Evolutionary conservation across 1,140 invertebrate species (phyloP).

Genomic region (Drosophila malerkotliana): DNA sequence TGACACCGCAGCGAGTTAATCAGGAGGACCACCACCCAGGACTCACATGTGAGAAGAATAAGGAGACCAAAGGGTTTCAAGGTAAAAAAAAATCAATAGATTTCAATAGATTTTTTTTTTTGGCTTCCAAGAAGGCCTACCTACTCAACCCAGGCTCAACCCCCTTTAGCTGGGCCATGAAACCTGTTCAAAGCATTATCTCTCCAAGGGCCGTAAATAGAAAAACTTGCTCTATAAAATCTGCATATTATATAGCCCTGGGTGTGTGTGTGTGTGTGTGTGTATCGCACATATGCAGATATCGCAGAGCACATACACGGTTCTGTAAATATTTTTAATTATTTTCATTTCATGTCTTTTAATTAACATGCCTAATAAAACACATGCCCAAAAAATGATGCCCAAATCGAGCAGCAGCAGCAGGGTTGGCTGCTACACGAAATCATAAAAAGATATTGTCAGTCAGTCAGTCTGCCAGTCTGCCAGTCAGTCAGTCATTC

Average conservation of each 20-base stretch:
- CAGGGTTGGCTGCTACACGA: conserved; percentile 29
- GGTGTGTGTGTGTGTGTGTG: too few relatives aligned
- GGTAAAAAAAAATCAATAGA: too few relatives aligned
- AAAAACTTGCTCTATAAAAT: conserved; percentile 3
- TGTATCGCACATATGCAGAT: conserved; percentile 8
- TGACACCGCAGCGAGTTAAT: conserved; percentile 81
- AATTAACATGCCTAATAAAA: conserved; percentile 83
- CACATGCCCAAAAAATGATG: conserved; percentile 64
- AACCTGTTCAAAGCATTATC: conserved; percentile 27
- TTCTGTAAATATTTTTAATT: conserved; percentile 78
- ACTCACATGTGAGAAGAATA: too few relatives aligned
- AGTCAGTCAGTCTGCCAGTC: conserved; percentile 42
- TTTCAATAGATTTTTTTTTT: too few relatives aligned
- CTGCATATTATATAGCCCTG: background rate
- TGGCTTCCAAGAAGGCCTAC: too few relatives aligned
- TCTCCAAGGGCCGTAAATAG: background rate
- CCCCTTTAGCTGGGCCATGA: conserved; percentile 16
- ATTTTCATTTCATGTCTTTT: conserved; percentile 83
- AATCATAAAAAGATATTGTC: conserved; percentile 77
- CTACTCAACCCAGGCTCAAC: too few relatives aligned
- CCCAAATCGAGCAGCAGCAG: background rate
- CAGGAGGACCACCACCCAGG: conserved; percentile 19
- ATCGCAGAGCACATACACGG: background rate
- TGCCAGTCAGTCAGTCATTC: conserved; percentile 35
- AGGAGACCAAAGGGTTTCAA: too few relatives aligned